Evolutionary conservation across 2,888 invertebrate genomes (phyloP).

Genomic region (Sinopyrophorus schimmeli): DNA sequence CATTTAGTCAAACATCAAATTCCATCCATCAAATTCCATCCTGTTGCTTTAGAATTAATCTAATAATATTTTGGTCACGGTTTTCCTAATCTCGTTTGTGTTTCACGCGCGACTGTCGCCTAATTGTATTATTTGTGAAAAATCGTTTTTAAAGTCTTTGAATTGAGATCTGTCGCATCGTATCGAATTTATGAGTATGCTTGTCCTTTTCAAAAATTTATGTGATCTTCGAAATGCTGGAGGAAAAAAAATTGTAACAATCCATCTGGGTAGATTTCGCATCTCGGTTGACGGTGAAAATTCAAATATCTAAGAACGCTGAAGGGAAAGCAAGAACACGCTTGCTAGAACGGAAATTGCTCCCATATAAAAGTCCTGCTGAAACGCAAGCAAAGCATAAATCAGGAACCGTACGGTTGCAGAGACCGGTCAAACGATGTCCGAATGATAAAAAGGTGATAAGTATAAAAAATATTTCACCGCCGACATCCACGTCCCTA

Average conservation of each 20-base stretch:
- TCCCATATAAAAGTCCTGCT: conserved; percentile 42
- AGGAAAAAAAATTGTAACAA: conserved; percentile 5
- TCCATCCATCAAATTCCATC: too few relatives aligned
- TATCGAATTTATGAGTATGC: too few relatives aligned
- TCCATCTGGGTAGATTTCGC: conserved; percentile 2
- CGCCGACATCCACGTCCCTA: conserved; percentile 19
- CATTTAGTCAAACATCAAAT: too few relatives aligned
- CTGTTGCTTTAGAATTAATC: too few relatives aligned
- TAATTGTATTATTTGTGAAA: too few relatives aligned
- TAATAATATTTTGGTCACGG: too few relatives aligned
- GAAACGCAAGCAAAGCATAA: conserved; percentile 45
- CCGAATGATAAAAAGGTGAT: conserved; percentile 44
- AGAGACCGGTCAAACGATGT: conserved; percentile 40
- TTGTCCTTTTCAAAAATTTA: too few relatives aligned
- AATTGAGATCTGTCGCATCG: too few relatives aligned
- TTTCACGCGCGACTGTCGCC: too few relatives aligned
- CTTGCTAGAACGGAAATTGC: conserved; percentile 42
- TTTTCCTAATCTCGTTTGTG: too few relatives aligned
- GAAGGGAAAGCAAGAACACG: conserved; percentile 39
- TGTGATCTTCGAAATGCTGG: too few relatives aligned
- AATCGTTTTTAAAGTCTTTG: too few relatives aligned
- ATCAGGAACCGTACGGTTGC: conserved; percentile 39
- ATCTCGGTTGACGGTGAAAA: conserved; percentile 18
- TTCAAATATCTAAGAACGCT: conserved; percentile 29
- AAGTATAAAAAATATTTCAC: conserved; percentile 42